Conservation (phyloP, 2,797 vertebrate genomes). For the Gastrophryne carolinensis region DNA sequence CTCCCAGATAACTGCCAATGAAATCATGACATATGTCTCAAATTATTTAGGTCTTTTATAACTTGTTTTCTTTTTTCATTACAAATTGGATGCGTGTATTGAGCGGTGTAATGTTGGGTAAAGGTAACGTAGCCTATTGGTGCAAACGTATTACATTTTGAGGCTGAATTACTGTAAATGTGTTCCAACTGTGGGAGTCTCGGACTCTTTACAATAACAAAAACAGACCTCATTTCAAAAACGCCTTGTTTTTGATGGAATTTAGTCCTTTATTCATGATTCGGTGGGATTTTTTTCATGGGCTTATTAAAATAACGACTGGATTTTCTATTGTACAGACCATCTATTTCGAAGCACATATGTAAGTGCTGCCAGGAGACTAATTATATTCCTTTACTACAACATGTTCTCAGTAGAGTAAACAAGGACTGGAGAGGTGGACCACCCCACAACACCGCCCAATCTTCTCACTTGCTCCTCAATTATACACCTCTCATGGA, state of each 20-base stretch:
- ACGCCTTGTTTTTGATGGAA: background rate
- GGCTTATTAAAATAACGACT: background rate
- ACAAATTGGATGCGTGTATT: conserved; percentile 31
- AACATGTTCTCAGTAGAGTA: no score
- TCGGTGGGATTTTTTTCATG: background rate
- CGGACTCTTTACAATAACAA: background rate
- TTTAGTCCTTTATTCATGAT: background rate
- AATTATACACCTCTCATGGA: no score
- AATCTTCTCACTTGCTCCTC: no score
- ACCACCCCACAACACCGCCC: no score
- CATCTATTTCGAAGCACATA: no score
- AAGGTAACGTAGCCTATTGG: background rate
- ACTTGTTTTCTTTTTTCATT: conserved; percentile 29
- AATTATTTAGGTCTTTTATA: conserved; percentile 47
- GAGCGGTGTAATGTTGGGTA: background rate
- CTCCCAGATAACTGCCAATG: conserved; percentile 44
- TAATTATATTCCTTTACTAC: background rate
- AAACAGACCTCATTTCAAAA: conserved; percentile 5
- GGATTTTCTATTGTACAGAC: background rate
- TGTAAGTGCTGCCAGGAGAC: background rate
- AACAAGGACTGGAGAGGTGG: no score
- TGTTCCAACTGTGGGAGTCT: conserved; percentile 1
- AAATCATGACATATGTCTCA: conserved; percentile 48
- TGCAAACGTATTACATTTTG: background rate
- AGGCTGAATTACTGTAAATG: conserved; percentile 17